Conservation (phyloP, 2,113 vertebrate genomes). For the Tenebrosternarchus preto region DNA sequence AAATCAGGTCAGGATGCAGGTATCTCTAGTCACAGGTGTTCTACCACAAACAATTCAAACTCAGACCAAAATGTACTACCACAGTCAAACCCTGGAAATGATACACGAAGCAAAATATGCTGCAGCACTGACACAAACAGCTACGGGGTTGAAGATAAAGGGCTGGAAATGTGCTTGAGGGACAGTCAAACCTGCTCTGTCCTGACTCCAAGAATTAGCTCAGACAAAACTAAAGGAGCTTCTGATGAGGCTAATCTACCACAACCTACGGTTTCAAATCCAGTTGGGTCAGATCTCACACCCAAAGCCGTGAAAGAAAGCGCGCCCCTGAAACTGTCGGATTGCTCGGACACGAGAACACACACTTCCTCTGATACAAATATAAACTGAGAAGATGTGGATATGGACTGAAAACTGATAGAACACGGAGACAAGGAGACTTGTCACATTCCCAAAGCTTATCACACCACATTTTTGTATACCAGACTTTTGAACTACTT, state of each 20-base stretch:
- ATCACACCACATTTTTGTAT: conserved; percentile 69
- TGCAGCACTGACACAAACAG: conserved; percentile 24
- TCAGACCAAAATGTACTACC: conserved; percentile 28
- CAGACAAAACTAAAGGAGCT: neutral
- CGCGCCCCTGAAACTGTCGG: conserved; percentile 54
- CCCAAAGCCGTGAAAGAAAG: conserved; percentile 12
- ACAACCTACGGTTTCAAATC: conserved; percentile 3
- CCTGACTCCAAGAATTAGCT: neutral
- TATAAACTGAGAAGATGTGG: conserved; percentile 83
- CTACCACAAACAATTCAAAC: conserved; percentile 56
- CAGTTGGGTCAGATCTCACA: neutral
- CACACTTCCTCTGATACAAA: conserved; percentile 68
- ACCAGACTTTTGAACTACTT: conserved; percentile 72
- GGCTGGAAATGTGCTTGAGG: conserved; percentile 18
- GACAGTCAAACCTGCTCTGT: conserved; percentile 6
- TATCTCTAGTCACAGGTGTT: conserved; percentile 60
- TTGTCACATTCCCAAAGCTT: conserved; percentile 76
- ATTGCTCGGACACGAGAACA: conserved; percentile 69
- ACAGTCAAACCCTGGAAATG: conserved; percentile 42
- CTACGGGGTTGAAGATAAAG: conserved; percentile 37
- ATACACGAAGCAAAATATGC: conserved; percentile 29
- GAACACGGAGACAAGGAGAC: conserved; percentile 40
- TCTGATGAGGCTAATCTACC: neutral
- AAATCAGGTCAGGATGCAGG: conserved; percentile 61
- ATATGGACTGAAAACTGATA: conserved; percentile 77